Conservation (phyloP, 37 sponge, comb jelly and placozoan genomes). For the Beroe forskalii region DNA sequence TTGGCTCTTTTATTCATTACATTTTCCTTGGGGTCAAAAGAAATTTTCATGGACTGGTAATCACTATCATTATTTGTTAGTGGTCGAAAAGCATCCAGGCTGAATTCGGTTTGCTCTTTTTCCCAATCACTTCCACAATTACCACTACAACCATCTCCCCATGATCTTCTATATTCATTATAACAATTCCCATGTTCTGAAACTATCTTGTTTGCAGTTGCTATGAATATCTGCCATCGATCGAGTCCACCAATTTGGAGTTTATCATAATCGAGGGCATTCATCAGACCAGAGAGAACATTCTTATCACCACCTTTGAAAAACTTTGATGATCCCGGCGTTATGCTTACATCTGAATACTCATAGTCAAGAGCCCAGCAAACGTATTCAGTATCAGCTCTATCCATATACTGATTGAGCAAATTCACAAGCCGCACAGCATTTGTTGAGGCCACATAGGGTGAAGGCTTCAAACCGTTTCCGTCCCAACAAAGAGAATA, state of each 20-base stretch:
- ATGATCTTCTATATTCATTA: background rate
- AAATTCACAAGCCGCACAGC: background rate
- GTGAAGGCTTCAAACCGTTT: background rate
- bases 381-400: background rate
- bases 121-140: background rate
- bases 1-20: no score
- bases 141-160: background rate
- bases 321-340: background rate
- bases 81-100: background rate
- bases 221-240: background rate
- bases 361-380: background rate
- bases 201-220: background rate
- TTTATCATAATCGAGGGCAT: background rate
- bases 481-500: background rate
- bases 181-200: background rate
- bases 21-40: no score
- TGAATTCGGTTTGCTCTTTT: background rate
- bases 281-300: background rate
- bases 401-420: background rate
- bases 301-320: background rate
- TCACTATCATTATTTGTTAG: no score
- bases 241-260: background rate
- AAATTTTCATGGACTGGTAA: no score
- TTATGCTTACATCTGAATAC: background rate
- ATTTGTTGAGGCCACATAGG: background rate